Percentiles rank a stretch among this genome's conserved stretches.
phyloP scores from a whole-genome alignment of 2,888 invertebrate genomes.

The Pyrgus malvae region DNA sequence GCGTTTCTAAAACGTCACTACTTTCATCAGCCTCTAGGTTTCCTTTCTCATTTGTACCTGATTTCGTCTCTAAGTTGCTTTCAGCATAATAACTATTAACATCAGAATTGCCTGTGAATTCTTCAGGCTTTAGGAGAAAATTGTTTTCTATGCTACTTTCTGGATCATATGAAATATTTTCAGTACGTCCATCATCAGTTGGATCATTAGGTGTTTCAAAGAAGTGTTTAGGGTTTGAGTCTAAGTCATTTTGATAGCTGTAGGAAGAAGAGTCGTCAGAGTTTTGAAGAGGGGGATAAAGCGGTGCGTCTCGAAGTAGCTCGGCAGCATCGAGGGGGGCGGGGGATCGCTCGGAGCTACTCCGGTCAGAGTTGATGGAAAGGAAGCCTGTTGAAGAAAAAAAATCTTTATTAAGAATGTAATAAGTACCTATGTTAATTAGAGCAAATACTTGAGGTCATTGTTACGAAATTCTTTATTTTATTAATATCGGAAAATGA shows the following conservation, averaged over 20 bases:
- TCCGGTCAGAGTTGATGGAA: conserved; percentile 46
- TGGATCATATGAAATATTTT: conserved; percentile 35
- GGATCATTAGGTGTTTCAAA: conserved; percentile 1
- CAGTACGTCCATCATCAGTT: not conserved
- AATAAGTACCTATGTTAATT: not conserved
- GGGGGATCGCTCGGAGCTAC: conserved; percentile 54
- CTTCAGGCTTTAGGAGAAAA: conserved; percentile 45
- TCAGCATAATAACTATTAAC: conserved; percentile 23
- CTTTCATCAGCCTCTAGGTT: conserved; percentile 26
- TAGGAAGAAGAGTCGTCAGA: conserved; percentile 24
- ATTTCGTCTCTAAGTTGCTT: conserved; percentile 19
- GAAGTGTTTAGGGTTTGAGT: conserved; percentile 1
- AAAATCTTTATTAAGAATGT: not conserved
- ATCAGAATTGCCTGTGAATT: conserved; percentile 22
- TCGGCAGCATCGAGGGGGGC: conserved; percentile 53
- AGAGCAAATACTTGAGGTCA: too few relatives aligned
- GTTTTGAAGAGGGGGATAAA: conserved; percentile 54
- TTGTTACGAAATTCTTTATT: too few relatives aligned
- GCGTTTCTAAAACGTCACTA: conserved; percentile 26
- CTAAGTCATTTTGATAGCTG: conserved; percentile 6
- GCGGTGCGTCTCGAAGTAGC: conserved; percentile 60
- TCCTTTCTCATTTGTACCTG: conserved; percentile 27
- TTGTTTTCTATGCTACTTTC: conserved; percentile 52
- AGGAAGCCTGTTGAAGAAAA: conserved; percentile 52
- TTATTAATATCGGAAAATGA: too few relatives aligned